Conservation (phyloP, 2,888 invertebrate genomes). For the Orthonevra nobilis region DNA sequence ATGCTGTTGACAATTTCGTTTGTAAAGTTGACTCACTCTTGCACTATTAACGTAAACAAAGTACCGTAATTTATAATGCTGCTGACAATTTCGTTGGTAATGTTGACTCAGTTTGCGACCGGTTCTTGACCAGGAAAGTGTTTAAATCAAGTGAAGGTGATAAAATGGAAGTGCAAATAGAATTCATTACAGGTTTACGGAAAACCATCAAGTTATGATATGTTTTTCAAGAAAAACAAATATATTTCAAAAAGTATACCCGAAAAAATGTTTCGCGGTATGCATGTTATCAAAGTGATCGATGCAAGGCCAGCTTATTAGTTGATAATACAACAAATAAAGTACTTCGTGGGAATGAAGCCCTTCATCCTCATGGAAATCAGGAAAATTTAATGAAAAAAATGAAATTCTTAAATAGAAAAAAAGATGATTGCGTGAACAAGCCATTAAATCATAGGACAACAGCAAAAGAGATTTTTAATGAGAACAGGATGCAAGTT, state of each 20-base stretch:
- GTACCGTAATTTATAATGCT: too few species aligned
- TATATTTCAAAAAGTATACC: not conserved
- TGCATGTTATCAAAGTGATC: not conserved
- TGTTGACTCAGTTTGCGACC: not conserved
- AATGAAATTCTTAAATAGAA: not conserved
- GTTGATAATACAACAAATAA: not conserved
- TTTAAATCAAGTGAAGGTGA: not conserved
- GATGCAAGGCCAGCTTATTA: not conserved
- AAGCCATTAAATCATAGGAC: not conserved
- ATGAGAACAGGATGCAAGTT: too few species aligned
- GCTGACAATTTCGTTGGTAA: not conserved
- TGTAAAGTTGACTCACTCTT: too few species aligned
- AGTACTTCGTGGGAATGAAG: not conserved
- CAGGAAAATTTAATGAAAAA: not conserved
- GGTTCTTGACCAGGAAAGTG: not conserved
- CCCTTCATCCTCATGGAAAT: constrained; percentile 10
- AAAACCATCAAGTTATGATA: not conserved
- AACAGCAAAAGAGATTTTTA: constrained; percentile 4
- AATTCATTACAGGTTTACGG: not conserved
- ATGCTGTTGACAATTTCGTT: too few species aligned
- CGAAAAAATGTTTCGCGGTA: not conserved
- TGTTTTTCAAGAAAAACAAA: not conserved
- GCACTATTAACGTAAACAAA: too few species aligned
- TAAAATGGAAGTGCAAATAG: not conserved
- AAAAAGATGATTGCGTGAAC: not conserved